Conservation (phyloP, 2,113 vertebrate genomes). For the Cairina moschata region DNA sequence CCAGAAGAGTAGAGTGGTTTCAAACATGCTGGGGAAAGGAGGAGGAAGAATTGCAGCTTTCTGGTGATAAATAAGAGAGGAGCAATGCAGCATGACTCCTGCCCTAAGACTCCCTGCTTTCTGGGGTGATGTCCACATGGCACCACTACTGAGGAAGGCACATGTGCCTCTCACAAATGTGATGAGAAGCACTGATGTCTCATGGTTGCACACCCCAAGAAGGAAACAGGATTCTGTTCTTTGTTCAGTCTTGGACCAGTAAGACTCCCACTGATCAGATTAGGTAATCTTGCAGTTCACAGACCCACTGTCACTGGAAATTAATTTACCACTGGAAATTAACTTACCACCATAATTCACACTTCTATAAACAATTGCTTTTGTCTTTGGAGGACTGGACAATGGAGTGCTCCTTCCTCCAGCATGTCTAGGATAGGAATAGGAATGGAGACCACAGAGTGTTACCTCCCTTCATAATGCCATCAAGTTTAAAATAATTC, state of each 20-base stretch:
- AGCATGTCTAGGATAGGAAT: accelerated
- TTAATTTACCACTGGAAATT: neutral
- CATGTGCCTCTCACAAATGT: neutral
- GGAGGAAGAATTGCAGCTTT: neutral
- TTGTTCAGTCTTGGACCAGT: neutral
- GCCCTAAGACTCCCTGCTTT: neutral
- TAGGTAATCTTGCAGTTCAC: neutral
- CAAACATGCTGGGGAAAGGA: neutral
- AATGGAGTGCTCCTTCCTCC: neutral
- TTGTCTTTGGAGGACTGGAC: neutral
- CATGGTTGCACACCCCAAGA: accelerated
- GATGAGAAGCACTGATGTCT: neutral
- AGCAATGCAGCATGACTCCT: accelerated
- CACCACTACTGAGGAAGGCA: neutral
- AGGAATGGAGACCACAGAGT: neutral
- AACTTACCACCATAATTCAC: no score
- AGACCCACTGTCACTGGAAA: neutral
- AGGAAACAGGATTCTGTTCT: accelerated
- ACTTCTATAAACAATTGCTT: neutral
- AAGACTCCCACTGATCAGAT: neutral
- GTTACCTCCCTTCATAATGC: neutral
- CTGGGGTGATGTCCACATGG: neutral
- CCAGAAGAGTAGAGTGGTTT: neutral
- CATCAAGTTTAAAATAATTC: neutral
- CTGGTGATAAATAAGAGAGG: neutral